These are phyloP conservation scores for Drosophila peninsularis DNA, from an alignment of 2,888 invertebrate genomes.

Conservation along the genomic window DNA sequence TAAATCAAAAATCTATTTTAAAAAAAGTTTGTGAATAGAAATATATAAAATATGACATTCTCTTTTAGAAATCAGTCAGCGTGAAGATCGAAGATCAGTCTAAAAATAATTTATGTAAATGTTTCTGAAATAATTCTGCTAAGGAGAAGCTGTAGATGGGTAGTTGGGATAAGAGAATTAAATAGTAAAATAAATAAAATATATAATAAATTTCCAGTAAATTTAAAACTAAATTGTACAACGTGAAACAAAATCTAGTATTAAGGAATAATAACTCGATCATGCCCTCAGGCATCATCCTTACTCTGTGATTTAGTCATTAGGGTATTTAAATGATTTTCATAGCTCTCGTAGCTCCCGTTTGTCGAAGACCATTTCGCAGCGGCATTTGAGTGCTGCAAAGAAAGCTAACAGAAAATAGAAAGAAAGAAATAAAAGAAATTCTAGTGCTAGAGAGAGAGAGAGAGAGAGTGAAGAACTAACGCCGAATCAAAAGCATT, in stretches of 20 bases:
- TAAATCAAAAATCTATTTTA: too few relatives aligned
- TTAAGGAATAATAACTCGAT: background rate
- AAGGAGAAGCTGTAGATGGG: too few relatives aligned
- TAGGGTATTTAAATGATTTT: constrained; percentile 24
- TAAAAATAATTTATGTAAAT: too few relatives aligned
- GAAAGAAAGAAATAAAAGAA: constrained; percentile 12
- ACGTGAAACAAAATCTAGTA: background rate
- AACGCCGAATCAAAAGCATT: constrained; percentile 71
- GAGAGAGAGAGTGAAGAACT: constrained; percentile 28
- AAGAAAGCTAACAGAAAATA: constrained; percentile 14
- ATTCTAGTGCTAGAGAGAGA: constrained; percentile 4
- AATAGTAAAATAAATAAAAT: background rate
- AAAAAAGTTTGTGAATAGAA: too few relatives aligned
- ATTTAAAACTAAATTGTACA: background rate
- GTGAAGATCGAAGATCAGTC: too few relatives aligned
- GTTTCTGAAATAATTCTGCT: too few relatives aligned
- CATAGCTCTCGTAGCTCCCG: background rate
- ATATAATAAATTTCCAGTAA: too few relatives aligned
- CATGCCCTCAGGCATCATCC: background rate
- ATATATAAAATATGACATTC: too few relatives aligned
- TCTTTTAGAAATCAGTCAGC: too few relatives aligned
- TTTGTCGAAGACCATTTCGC: constrained; percentile 50
- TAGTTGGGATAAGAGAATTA: too few relatives aligned
- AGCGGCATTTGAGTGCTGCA: constrained; percentile 38
- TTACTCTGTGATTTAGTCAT: background rate